These are phyloP conservation scores for Leptinotarsa juncta DNA, from an alignment of 2,888 invertebrate genomes.

Conservation along the genomic window DNA sequence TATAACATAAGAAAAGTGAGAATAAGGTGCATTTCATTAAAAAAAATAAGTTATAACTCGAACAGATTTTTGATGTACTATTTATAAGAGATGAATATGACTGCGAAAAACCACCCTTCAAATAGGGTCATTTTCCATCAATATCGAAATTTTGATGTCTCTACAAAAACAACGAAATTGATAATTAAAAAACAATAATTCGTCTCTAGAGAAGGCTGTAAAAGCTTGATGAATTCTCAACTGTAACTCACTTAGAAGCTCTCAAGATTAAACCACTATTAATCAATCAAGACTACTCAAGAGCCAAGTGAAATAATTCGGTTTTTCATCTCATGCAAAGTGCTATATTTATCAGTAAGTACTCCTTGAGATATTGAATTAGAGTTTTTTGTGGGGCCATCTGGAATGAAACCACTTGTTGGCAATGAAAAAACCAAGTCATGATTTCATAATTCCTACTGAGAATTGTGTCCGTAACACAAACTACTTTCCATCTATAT, in stretches of 20 bases:
- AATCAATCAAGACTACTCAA: slow-evolving; percentile 1
- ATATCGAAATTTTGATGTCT: too few relatives aligned
- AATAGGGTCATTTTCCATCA: too few relatives aligned
- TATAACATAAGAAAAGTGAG: too few relatives aligned
- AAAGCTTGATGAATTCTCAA: not conserved
- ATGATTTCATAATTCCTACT: not conserved
- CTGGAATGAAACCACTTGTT: not conserved
- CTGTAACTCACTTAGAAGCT: not conserved
- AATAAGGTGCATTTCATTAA: too few relatives aligned
- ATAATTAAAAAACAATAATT: too few relatives aligned
- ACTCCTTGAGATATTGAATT: slow-evolving; percentile 1
- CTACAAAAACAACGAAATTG: too few relatives aligned
- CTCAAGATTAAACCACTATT: slow-evolving; percentile 1
- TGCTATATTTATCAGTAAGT: not conserved
- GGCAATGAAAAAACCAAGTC: not conserved
- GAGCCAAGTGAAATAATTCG: not conserved
- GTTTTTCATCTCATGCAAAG: slow-evolving; percentile 2
- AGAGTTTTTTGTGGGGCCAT: slow-evolving; percentile 19
- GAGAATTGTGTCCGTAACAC: not conserved
- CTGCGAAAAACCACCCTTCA: too few relatives aligned
- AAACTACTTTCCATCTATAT: too few relatives aligned
- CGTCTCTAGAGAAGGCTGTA: too few relatives aligned
- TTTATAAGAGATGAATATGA: too few relatives aligned
- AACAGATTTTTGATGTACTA: too few relatives aligned
- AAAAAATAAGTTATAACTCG: too few relatives aligned